Conservation (phyloP, 2,888 invertebrate genomes). For the Thecocarcelia acutangulata region DNA sequence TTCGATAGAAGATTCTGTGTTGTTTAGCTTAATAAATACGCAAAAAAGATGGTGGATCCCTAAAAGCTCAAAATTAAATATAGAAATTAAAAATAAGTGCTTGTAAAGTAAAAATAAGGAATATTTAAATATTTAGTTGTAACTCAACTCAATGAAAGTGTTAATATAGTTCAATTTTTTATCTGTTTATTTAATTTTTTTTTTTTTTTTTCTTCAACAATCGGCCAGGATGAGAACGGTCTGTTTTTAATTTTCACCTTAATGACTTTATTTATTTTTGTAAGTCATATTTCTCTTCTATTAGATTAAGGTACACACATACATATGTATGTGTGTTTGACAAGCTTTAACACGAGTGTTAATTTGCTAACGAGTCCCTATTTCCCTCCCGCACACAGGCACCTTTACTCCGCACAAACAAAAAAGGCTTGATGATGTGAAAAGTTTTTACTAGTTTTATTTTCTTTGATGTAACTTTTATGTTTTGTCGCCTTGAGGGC, state of each 20-base stretch:
- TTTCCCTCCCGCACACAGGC: slow-evolving; percentile 9
- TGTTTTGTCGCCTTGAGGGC: slow-evolving; percentile 58
- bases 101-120: too few species aligned
- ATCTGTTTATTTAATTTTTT: too few species aligned
- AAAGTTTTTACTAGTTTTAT: slow-evolving; percentile 32
- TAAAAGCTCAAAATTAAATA: too few species aligned
- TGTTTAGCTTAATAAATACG: slow-evolving; percentile 4
- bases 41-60: not conserved
- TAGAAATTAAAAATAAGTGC: too few species aligned
- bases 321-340: slow-evolving; percentile 27
- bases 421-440: slow-evolving; percentile 26
- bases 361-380: slow-evolving; percentile 65
- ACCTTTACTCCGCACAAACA: not conserved
- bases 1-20: not conserved
- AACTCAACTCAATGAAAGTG: not conserved
- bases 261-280: too few species aligned
- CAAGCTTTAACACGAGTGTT: slow-evolving; percentile 64
- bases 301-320: too few species aligned
- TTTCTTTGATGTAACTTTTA: slow-evolving; percentile 35
- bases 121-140: too few species aligned
- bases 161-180: not conserved
- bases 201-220: too few species aligned
- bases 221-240: too few species aligned
- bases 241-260: too few species aligned
- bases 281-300: not conserved